These are phyloP conservation scores for Pantherophis guttatus DNA, from an alignment of 2,113 vertebrate species.

Conservation along the genomic window DNA sequence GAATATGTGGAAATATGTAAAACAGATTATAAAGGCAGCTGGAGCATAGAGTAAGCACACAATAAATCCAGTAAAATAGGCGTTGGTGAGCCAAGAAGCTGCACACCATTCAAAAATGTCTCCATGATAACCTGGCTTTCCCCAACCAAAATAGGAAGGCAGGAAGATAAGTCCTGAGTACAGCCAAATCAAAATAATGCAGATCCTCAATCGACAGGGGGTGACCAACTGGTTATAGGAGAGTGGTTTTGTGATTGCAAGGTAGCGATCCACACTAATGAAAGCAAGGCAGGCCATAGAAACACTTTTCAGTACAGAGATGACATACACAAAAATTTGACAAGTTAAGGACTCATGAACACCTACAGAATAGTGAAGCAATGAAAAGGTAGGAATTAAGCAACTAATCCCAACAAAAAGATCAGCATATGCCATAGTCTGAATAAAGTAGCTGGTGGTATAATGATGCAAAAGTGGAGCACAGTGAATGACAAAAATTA, in stretches of 20 bases:
- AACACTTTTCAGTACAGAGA: conserved; percentile 96
- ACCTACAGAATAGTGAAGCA: conserved; percentile 91
- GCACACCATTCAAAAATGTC: conserved; percentile 99
- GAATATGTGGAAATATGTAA: conserved; percentile 98
- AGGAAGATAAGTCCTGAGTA: conserved; percentile 93
- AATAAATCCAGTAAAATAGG: conserved; percentile 95
- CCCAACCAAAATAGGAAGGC: conserved; percentile 97
- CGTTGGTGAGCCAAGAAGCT: conserved; percentile 93
- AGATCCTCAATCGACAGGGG: conserved; percentile 89
- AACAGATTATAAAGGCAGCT: conserved; percentile 93
- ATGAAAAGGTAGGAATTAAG: conserved; percentile 91
- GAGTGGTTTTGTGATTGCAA: conserved; percentile 95
- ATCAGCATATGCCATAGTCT: conserved; percentile 98
- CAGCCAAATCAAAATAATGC: conserved; percentile 93
- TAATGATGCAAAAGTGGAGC: conserved; percentile 95
- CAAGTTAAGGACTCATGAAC: conserved; percentile 93
- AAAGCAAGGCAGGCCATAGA: conserved; percentile 98
- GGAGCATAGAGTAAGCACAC: conserved; percentile 96
- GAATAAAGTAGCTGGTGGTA: conserved; percentile 98
- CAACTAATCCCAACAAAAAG: conserved; percentile 96
- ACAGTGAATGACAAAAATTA: conserved; percentile 98
- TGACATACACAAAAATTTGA: conserved; percentile 95
- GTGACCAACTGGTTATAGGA: conserved; percentile 98
- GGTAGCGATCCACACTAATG: conserved; percentile 95
- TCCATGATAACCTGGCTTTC: conserved; percentile 97